Evolutionary conservation across 2,113 vertebrate species (phyloP), one percentile per base, ranked within the genome.

Genomic region (Poeciliopsis retropinna): DNA sequence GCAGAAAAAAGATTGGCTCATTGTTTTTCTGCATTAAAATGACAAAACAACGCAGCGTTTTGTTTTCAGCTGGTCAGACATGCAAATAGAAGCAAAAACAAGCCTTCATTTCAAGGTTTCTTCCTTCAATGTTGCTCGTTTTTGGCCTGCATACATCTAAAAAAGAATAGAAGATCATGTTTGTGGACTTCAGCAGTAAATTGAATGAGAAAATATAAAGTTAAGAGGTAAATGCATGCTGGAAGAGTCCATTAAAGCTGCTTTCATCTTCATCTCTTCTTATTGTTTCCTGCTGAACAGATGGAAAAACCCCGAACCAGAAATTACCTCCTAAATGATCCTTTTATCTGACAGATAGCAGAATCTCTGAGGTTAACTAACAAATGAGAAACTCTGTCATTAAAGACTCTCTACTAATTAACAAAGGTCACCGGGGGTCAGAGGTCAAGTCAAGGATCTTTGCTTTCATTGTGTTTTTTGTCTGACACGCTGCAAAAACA

Each of bases 341-440:
- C 47, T 39, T 29, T 62, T 62, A 0, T 71, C 17, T 62, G 17
- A 73, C 34, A 8, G 34, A 87, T 54, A 73, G 31, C 60, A 10
- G 4, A 76, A 29, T n/a, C 27, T 0, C 34, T 70, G 65, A 67
- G 73, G 66, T 69, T 32, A 22, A 32, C 13, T 29, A 62, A 72
- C 70, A 72, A 64, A 17, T 41, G 60, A 80, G 25, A 22, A 54
- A 72, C 66, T 39, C 64, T 47, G 71, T 80, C 85, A 79, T 80
- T 80, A 76, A 47, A 79, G 81, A 74, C 57, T 67, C 41, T 83
- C 32, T 70, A 87, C 29, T 82, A 70, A 88, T 84, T 47, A 85
- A 81, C 78, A 72, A 69, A 80, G 86, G 86, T 92, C 83, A 82
- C 5, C 60, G 28, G 28, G 51, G 88, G 83, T 92, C 89, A 91